A percentile compares a stretch with the other conserved stretches of the same genome.
These are phyloP conservation scores for Kobus ellipsiprymnus DNA, from an alignment of 2,113 vertebrate genomes.

Conservation along the genomic window DNA sequence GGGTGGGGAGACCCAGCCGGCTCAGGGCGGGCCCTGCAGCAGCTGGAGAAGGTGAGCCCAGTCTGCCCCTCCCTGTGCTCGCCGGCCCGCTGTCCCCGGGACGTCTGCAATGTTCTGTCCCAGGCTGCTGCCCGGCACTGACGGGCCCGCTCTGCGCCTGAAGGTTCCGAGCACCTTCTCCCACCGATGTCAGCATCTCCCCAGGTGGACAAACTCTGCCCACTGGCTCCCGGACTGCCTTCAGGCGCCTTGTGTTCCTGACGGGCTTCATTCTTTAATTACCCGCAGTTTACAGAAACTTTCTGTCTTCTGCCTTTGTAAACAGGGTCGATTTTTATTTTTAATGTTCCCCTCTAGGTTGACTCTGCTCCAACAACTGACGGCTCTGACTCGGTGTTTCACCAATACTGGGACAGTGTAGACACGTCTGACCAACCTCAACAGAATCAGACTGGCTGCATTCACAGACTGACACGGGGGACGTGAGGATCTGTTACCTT, in stretches of 20 bases:
- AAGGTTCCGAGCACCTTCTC: no score
- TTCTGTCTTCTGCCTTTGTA: neutral
- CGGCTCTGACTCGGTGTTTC: neutral
- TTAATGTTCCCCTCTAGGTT: neutral
- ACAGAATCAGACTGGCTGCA: neutral
- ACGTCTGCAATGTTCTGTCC: neutral
- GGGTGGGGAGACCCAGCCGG: accelerated
- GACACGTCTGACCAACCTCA: neutral
- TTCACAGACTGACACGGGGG: neutral
- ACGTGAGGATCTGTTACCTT: neutral
- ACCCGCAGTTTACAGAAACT: neutral
- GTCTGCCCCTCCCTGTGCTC: neutral
- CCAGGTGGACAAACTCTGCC: accelerated
- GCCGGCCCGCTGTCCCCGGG: neutral
- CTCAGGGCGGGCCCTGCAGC: accelerated
- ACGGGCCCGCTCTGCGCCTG: neutral
- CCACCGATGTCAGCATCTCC: accelerated
- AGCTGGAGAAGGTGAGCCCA: accelerated
- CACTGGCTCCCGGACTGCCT: accelerated
- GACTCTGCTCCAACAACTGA: neutral
- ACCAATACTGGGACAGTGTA: neutral
- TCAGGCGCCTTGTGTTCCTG: neutral
- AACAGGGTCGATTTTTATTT: neutral
- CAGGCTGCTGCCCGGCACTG: neutral
- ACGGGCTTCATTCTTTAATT: neutral